Evolutionary conservation across 2,797 vertebrate species (phyloP).

Genomic region (Uromys caudimaculatus): DNA sequence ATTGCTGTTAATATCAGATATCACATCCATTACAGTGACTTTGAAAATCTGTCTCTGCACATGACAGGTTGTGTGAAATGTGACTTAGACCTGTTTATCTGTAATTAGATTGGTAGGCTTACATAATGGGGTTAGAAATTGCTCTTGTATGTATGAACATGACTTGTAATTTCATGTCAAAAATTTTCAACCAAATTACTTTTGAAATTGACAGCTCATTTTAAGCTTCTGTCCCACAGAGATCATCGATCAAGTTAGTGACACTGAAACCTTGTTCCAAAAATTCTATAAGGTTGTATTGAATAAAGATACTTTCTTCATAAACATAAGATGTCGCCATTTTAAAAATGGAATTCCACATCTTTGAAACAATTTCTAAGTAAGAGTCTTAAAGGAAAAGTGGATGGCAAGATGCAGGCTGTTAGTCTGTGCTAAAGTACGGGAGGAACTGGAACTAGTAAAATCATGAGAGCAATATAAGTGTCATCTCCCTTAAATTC

Average conservation of each 20-base stretch:
- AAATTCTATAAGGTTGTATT: not conserved
- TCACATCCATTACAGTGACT: conserved; percentile 3
- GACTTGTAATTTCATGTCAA: not conserved
- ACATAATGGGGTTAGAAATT: not conserved
- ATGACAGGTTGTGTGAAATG: not conserved
- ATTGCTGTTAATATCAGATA: conserved; percentile 49
- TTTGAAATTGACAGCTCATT: conserved; percentile 35
- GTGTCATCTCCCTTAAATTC: not conserved
- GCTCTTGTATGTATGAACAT: not conserved
- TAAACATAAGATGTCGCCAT: not conserved
- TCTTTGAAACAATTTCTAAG: not conserved
- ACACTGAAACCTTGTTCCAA: not conserved
- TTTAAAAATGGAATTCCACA: not conserved
- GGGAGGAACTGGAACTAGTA: not conserved
- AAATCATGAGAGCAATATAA: not conserved
- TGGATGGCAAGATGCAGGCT: not conserved
- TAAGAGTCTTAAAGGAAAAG: not conserved
- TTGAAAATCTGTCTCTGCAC: conserved; percentile 50
- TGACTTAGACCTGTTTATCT: not conserved
- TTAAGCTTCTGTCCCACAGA: not conserved
- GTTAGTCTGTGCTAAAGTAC: not conserved
- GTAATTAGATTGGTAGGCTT: not conserved
- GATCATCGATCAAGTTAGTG: conserved; percentile 7
- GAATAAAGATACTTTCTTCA: not conserved
- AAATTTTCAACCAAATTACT: conserved; percentile 8